Evolutionary conservation across 2,113 vertebrate genomes (phyloP).

Genomic region (Anser brachyrhynchus): DNA sequence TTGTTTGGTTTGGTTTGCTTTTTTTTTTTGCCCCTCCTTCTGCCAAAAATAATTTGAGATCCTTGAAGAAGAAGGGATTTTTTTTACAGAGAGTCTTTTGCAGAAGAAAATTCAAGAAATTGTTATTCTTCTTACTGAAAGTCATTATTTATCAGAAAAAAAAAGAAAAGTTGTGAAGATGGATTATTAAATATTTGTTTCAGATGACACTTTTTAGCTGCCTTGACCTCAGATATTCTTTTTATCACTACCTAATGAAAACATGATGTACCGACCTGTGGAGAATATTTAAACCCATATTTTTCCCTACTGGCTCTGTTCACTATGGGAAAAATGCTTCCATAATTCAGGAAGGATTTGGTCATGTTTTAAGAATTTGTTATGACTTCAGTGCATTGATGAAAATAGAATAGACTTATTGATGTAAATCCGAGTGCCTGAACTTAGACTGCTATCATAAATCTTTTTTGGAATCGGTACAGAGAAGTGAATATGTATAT

Average conservation of each 20-base stretch:
- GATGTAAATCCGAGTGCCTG: background rate
- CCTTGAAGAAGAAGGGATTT: background rate
- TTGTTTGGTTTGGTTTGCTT: too few relatives aligned
- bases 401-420: background rate
- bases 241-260: background rate
- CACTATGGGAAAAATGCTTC: background rate
- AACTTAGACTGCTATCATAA: background rate
- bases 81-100: background rate
- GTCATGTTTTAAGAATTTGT: background rate
- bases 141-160: background rate
- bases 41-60: background rate
- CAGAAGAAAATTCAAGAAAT: background rate
- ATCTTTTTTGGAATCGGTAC: background rate
- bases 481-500: background rate
- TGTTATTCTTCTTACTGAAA: background rate
- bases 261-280: background rate
- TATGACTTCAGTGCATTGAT: background rate
- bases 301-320: background rate
- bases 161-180: too few relatives aligned
- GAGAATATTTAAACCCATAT: background rate
- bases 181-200: background rate
- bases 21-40: fast-evolving
- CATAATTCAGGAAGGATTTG: background rate
- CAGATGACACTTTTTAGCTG: background rate
- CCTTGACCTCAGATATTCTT: background rate